These are phyloP conservation scores for Drosophila tani DNA, from an alignment of 1,140 invertebrate species.

Conservation along the genomic window DNA sequence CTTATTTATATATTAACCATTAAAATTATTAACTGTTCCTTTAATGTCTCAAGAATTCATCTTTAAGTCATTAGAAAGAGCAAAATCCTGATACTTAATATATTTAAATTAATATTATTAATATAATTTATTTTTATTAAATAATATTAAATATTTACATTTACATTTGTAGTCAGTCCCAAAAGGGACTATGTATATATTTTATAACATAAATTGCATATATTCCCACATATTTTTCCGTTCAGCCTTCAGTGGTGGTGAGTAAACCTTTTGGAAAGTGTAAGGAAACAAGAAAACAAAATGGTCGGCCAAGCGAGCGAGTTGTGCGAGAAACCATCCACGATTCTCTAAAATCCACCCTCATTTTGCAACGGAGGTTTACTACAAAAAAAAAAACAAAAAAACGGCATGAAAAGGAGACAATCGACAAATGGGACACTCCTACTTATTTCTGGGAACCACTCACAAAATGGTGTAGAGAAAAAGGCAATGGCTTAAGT, in stretches of 20 bases:
- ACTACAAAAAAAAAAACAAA: constrained; percentile 26
- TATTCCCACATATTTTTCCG: background rate
- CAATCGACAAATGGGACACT: constrained; percentile 49
- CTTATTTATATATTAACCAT: too few species aligned
- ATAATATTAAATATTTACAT: too few species aligned
- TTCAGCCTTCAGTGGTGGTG: constrained; percentile 40
- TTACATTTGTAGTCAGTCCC: too few species aligned
- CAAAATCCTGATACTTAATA: too few species aligned
- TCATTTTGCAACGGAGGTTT: constrained; percentile 29
- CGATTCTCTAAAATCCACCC: constrained; percentile 48
- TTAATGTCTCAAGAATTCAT: too few species aligned
- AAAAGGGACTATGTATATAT: too few species aligned
- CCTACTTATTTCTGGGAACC: constrained; percentile 37
- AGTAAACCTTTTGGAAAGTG: constrained; percentile 18
- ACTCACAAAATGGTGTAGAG: constrained; percentile 57
- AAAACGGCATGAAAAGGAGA: constrained; percentile 24
- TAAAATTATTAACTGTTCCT: too few species aligned
- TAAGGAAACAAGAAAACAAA: constrained; percentile 60
- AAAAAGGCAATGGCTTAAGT: constrained; percentile 17
- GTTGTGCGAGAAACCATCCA: constrained; percentile 27
- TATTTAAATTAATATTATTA: too few species aligned
- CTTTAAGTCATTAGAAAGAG: too few species aligned
- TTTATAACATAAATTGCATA: background rate
- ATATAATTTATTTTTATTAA: too few species aligned
- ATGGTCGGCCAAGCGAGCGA: constrained; percentile 59